Base-by-base conservation (phyloP, 2,888 invertebrate species). In the Schrankia costaestrigalis region DNA sequence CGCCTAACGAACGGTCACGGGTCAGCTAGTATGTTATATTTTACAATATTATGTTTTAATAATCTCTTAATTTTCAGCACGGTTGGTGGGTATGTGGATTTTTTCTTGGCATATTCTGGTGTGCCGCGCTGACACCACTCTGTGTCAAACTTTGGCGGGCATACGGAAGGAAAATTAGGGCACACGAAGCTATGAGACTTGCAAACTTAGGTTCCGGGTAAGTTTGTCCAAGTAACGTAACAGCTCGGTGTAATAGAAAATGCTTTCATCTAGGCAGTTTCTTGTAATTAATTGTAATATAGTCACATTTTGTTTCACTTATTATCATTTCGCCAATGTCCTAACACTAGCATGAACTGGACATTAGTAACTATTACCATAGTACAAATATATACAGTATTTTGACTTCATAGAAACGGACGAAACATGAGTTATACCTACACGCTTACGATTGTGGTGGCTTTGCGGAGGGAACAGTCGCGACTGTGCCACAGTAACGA, bases 81-180 rank as follows among this genome's bases (percentile, higher is more conserved):
- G 93, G 92, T 3, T 90, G 92, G 76, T 93, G 93, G 93, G 90
- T 93, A 35, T 90, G 91, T 35, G 90, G 90, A 2, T 82, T 92
- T 45, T 58, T 91, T 8, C 51, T 92, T 78, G 68, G 89, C 68
- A 26, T 68, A 75, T 57, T 90, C 9, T 91, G 93, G 90, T 89
- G 91, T 40, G 88, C 90, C 2, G 89, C 91, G 0, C 54, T 86
- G 10, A 78, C 79, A 7, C 93, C 93, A 1, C 80, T 90, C 1
- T 91, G 91, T 31, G 90, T 93, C 7, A 89, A 89, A 54, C 72
- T 93, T 14, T 86, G 86, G 85, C 65, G 83, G 12, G 56, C 57
- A 1, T 85, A 84, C 31, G 89, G 84, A 2, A 63, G 78, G 32
- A 87, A 84, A 37, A 81, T 89, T 27, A 81, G 74, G 41, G 78